These are phyloP conservation scores for Paracyclopina nana DNA, from an alignment of 1,140 invertebrate species.

Conservation along the genomic window DNA sequence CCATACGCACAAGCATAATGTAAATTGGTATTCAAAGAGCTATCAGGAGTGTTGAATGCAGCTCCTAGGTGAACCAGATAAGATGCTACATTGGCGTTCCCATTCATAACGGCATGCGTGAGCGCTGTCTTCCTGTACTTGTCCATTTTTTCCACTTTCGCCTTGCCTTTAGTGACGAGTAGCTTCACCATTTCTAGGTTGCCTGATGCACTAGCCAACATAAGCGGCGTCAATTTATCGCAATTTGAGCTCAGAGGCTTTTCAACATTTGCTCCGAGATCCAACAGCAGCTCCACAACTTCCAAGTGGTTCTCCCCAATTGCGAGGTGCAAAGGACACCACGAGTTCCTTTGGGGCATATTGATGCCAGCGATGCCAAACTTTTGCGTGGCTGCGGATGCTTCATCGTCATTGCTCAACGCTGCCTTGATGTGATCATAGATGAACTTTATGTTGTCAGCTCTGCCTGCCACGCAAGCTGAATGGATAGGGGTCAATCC, in stretches of 20 bases:
- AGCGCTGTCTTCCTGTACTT: constrained; percentile 31
- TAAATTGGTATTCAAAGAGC: constrained; percentile 31
- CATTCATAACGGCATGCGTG: constrained; percentile 34
- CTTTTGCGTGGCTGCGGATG: background rate
- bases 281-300: constrained; percentile 27
- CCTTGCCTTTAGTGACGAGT: constrained; percentile 18
- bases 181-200: constrained; percentile 21
- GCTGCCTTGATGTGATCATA: constrained; percentile 21
- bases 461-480: constrained; percentile 27
- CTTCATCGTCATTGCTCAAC: background rate
- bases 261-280: constrained; percentile 23
- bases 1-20: constrained; percentile 37
- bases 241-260: constrained; percentile 25
- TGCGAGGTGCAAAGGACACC: constrained; percentile 32
- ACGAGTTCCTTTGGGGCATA: constrained; percentile 27
- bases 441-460: constrained; percentile 30
- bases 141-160: constrained; percentile 24
- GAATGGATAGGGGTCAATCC: constrained; percentile 30
- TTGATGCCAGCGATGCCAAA: constrained; percentile 18
- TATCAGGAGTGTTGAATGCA: constrained; percentile 28
- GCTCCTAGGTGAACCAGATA: constrained; percentile 31
- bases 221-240: constrained; percentile 19
- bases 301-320: constrained; percentile 27
- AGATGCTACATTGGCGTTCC: constrained; percentile 30
- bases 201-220: constrained; percentile 19